Percentiles rank a stretch among this genome's conserved stretches.
Conservation (phyloP, 1,140 invertebrate genomes). For the Eupristina koningsbergeri region DNA sequence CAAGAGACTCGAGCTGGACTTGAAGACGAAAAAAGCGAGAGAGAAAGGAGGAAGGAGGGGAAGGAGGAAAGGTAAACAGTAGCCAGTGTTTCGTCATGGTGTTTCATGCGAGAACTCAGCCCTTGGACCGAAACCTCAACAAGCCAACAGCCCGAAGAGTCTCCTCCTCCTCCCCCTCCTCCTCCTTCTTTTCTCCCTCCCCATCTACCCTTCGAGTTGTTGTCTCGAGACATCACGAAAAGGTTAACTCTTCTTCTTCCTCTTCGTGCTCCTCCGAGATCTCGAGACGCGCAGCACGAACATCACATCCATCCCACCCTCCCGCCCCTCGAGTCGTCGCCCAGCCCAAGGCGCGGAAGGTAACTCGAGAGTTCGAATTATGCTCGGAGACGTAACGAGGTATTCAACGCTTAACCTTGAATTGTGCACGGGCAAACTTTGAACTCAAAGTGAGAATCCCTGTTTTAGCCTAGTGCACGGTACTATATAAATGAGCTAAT, state of each 20-base stretch:
- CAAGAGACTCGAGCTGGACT: background rate
- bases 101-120: background rate
- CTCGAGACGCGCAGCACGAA: constrained; percentile 12
- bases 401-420: constrained; percentile 19
- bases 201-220: background rate
- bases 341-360: background rate
- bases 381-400: constrained; percentile 26
- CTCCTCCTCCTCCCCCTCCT: background rate
- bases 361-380: constrained; percentile 18
- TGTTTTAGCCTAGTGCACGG: background rate
- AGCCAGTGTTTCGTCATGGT: background rate
- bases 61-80: background rate
- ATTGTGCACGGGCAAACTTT: background rate
- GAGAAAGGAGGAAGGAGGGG: background rate
- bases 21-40: no score
- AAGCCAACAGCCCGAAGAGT: background rate
- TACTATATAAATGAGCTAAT: background rate
- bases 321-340: no score
- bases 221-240: constrained; percentile 1
- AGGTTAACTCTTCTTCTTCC: background rate
- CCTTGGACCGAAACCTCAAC: constrained; percentile 9
- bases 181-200: background rate
- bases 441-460: background rate
- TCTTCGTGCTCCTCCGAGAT: background rate
- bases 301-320: background rate